Conservation (phyloP, 1,140 invertebrate species). For the Meloidogyne chitwoodi region DNA sequence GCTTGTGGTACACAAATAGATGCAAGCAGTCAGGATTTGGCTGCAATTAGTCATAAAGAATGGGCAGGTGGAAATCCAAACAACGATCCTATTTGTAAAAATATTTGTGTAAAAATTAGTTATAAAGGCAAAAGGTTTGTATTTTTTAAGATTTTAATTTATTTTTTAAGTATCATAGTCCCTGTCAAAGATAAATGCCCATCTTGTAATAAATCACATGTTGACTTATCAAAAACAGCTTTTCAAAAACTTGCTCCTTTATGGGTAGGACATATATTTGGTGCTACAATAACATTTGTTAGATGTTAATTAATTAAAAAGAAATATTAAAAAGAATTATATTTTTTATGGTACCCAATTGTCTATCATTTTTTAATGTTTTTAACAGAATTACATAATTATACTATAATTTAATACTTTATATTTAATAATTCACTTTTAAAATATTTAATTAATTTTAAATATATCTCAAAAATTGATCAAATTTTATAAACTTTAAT, state of each 20-base stretch:
- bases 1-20: not conserved
- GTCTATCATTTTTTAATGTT: too few species aligned
- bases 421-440: too few species aligned
- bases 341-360: too few species aligned
- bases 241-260: not conserved
- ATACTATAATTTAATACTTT: too few species aligned
- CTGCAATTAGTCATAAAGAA: not conserved
- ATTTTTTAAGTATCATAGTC: not conserved
- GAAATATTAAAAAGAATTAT: too few species aligned
- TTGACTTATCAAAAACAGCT: not conserved
- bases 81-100: not conserved
- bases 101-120: not conserved
- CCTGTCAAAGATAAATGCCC: not conserved
- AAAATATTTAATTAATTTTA: too few species aligned
- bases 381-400: too few species aligned
- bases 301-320: not conserved
- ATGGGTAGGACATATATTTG: not conserved
- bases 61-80: not conserved
- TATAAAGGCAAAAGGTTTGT: not conserved
- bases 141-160: not conserved
- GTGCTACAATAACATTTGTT: not conserved
- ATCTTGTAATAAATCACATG: not conserved
- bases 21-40: not conserved
- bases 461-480: too few species aligned
- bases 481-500: too few species aligned